A percentile compares a stretch with the other conserved stretches of the same genome.
phyloP scores from a whole-genome alignment of 2,888 invertebrate genomes.

The Drosophila phalerata region DNA sequence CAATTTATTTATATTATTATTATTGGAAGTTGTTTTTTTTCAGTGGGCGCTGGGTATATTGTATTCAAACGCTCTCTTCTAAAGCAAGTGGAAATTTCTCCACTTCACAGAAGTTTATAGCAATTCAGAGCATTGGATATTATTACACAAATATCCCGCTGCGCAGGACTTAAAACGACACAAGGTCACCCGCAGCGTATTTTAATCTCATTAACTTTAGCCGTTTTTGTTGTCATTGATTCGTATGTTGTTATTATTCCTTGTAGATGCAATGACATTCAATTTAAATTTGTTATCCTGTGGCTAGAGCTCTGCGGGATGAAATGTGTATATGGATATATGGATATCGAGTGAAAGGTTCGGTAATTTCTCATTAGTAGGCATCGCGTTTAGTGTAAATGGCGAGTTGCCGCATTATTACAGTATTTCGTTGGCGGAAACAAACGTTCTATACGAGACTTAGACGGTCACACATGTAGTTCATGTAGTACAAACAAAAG shows the following conservation, averaged over 20 bases:
- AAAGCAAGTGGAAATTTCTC: constrained; percentile 15
- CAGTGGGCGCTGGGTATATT: background rate
- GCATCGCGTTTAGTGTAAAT: background rate
- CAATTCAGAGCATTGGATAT: constrained; percentile 21
- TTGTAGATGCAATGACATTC: constrained; percentile 47
- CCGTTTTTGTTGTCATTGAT: constrained; percentile 44
- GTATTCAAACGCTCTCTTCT: background rate
- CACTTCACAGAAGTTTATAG: constrained; percentile 8
- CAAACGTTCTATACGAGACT: no score
- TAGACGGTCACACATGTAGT: no score
- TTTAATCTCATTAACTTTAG: constrained; percentile 82
- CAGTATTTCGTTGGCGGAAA: no score
- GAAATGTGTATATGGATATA: no score
- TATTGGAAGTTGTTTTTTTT: no score
- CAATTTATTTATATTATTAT: no score
- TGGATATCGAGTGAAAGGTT: background rate
- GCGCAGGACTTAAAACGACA: constrained; percentile 45
- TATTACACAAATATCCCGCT: constrained; percentile 57
- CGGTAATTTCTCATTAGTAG: background rate
- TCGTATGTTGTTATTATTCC: constrained; percentile 37
- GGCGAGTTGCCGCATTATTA: no score
- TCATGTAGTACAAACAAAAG: no score
- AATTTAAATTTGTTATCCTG: constrained; percentile 58
- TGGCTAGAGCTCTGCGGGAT: constrained; percentile 25
- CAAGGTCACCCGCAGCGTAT: constrained; percentile 71